These are phyloP conservation scores for Drosophila nigrodunni DNA, from an alignment of 1,140 invertebrate species.

Conservation along the genomic window DNA sequence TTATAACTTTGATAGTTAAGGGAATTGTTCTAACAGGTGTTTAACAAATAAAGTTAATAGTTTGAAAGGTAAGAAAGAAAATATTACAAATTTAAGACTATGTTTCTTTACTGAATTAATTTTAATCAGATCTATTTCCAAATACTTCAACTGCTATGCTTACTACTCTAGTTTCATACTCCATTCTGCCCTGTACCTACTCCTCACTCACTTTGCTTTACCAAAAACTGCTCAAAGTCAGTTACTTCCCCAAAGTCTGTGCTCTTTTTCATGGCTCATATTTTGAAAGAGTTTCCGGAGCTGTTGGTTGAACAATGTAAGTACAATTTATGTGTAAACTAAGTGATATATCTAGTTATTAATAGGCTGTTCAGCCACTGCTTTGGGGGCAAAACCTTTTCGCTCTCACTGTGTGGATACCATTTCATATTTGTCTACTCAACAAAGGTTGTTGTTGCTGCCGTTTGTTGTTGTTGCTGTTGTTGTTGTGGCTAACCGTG, in stretches of 20 bases:
- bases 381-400: constrained; percentile 26
- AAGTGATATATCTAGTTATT: constrained; percentile 54
- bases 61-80: too few species aligned
- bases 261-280: too few species aligned
- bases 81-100: too few species aligned
- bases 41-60: too few species aligned
- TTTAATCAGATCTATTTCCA: too few species aligned
- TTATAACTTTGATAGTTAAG: too few species aligned
- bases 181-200: not conserved
- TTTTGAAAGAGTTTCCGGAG: too few species aligned
- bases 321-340: constrained; percentile 45
- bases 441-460: constrained; percentile 14
- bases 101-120: too few species aligned
- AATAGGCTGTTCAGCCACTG: constrained; percentile 36
- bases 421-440: constrained; percentile 54
- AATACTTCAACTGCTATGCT: too few species aligned
- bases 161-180: too few species aligned
- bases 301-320: constrained; percentile 21
- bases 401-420: constrained; percentile 15
- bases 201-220: not conserved
- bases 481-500: constrained; percentile 64
- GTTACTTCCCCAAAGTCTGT: not conserved
- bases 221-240: not conserved
- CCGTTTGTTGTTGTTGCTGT: constrained; percentile 36
- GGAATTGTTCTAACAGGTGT: too few species aligned